Evolutionary conservation across 1,140 invertebrate genomes (phyloP).

Genomic region (Drosophila arawakana): DNA sequence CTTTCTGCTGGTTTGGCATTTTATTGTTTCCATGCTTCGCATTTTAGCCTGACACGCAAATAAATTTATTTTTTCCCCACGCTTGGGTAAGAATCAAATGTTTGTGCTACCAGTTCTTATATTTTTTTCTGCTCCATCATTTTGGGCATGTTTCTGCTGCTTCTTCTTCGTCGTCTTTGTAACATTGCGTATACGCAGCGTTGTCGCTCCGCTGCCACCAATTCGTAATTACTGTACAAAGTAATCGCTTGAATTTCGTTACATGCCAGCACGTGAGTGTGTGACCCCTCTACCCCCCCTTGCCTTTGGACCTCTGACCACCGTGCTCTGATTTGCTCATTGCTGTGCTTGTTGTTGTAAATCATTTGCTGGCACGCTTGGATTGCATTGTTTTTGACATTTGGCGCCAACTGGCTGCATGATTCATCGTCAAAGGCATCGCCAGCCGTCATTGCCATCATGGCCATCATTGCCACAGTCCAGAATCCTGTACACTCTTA

Average conservation of each 20-base stretch:
- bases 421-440: constrained; percentile 62
- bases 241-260: constrained; percentile 57
- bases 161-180: constrained; percentile 4
- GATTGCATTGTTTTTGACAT: constrained; percentile 76
- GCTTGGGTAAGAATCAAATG: constrained; percentile 31
- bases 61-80: constrained; percentile 64
- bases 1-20: constrained; percentile 23
- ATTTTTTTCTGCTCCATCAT: not conserved
- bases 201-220: not conserved
- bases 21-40: constrained; percentile 66
- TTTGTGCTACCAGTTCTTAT: not conserved
- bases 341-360: constrained; percentile 50
- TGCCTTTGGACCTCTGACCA: not conserved
- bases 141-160: not conserved
- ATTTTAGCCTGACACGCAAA: constrained; percentile 73
- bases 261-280: constrained; percentile 27
- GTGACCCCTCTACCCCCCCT: too few species aligned
- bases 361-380: constrained; percentile 57
- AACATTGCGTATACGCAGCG: constrained; percentile 49
- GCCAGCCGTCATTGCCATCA: constrained; percentile 4
- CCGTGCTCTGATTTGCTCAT: not conserved
- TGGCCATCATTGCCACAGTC: constrained; percentile 10
- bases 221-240: constrained; percentile 61
- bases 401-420: constrained; percentile 79
- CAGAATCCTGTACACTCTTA: not conserved